A percentile compares a stretch with the other conserved stretches of the same genome.
Evolutionary conservation across 2,797 vertebrate genomes (phyloP).

Genomic region (Cyclopterus lumpus): DNA sequence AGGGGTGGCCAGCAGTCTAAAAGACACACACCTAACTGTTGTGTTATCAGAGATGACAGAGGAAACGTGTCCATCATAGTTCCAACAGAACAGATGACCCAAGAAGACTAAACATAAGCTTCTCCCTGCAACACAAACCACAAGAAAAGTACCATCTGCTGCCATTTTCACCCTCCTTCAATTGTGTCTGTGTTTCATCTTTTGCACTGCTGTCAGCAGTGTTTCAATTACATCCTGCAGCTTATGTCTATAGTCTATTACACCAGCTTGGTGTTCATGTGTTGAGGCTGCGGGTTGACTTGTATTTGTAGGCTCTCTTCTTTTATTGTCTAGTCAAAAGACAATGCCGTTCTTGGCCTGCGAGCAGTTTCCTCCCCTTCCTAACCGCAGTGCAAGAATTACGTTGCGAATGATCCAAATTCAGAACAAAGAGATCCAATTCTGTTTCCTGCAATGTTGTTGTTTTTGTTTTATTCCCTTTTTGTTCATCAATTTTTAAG

Average conservation of each 20-base stretch:
- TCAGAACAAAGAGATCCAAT: constrained; percentile 68
- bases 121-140: constrained; percentile 55
- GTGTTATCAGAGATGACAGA: constrained; percentile 52
- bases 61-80: constrained; percentile 41
- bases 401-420: constrained; percentile 70
- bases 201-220: constrained; percentile 75
- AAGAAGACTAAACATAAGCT: constrained; percentile 54
- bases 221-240: constrained; percentile 81
- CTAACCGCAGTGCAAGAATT: constrained; percentile 55
- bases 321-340: constrained; percentile 73
- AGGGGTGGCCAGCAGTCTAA: constrained; percentile 53
- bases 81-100: constrained; percentile 58
- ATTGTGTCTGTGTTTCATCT: constrained; percentile 69
- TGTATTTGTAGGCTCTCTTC: constrained; percentile 74
- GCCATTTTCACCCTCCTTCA: constrained; percentile 68
- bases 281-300: constrained; percentile 65
- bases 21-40: constrained; percentile 50
- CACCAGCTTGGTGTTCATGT: constrained; percentile 62
- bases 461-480: constrained; percentile 51
- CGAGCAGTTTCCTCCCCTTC: constrained; percentile 59
- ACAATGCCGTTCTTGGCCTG: constrained; percentile 74
- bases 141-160: constrained; percentile 78
- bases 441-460: constrained; percentile 69
- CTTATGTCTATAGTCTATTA: constrained; percentile 82
- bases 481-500: constrained; percentile 62